Conservation (phyloP, 2,888 invertebrate genomes). For the Drosophila quinaria region DNA sequence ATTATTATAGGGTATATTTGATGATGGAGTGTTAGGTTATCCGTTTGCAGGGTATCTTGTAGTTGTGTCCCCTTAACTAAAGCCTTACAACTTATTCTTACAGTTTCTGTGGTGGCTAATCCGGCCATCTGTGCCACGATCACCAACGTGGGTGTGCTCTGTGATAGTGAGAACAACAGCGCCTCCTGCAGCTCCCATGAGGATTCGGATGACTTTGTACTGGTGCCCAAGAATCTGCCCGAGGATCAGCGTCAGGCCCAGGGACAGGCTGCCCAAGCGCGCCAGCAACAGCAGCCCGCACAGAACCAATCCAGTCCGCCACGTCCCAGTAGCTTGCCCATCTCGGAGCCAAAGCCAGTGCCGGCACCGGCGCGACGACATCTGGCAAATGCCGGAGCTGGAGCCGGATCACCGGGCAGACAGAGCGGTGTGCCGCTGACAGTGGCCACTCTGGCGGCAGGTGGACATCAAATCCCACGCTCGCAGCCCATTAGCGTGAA, state of each 20-base stretch:
- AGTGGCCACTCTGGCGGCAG: slow-evolving; percentile 65
- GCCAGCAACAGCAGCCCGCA: slow-evolving; percentile 48
- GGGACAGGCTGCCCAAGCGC: slow-evolving; percentile 19
- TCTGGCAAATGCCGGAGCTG: slow-evolving; percentile 35
- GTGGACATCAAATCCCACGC: slow-evolving; percentile 88
- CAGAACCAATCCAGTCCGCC: slow-evolving; percentile 87
- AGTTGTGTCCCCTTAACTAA: neutral
- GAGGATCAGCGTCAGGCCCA: slow-evolving; percentile 86
- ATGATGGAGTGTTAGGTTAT: no score
- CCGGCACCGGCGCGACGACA: slow-evolving; percentile 87
- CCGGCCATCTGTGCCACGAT: slow-evolving; percentile 87
- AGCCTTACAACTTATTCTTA: neutral
- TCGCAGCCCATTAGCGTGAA: slow-evolving; percentile 95
- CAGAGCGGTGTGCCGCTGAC: slow-evolving; percentile 60
- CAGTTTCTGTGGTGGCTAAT: slow-evolving; percentile 87
- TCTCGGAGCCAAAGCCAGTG: slow-evolving; percentile 92
- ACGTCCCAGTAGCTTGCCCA: slow-evolving; percentile 89
- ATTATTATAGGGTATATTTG: no score
- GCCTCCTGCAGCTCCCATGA: slow-evolving; percentile 90
- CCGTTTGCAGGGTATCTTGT: neutral
- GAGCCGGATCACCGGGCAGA: slow-evolving; percentile 53
- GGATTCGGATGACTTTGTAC: slow-evolving; percentile 92
- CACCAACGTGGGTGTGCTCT: slow-evolving; percentile 87
- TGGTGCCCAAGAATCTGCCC: slow-evolving; percentile 90
- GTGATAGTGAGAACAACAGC: slow-evolving; percentile 86